Conservation (phyloP, 2,888 invertebrate genomes). For the Platycheirus rosarum region DNA sequence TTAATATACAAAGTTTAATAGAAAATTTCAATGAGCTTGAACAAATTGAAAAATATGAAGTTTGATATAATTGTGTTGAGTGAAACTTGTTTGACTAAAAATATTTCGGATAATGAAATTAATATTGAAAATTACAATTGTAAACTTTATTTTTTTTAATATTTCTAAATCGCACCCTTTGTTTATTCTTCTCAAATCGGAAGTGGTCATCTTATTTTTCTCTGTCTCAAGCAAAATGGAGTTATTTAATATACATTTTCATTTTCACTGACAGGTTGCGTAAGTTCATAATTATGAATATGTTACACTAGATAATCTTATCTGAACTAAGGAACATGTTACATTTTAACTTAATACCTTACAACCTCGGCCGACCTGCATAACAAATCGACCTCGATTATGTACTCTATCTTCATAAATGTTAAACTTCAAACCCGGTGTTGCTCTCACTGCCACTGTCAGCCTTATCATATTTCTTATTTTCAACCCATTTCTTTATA, state of each 20-base stretch:
- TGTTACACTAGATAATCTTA: neutral
- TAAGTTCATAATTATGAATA: neutral
- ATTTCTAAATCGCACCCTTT: no score
- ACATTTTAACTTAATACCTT: conserved; percentile 15
- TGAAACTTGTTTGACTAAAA: no score
- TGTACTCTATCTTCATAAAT: neutral
- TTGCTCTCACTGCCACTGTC: neutral
- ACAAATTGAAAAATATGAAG: no score
- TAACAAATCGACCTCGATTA: conserved; percentile 15
- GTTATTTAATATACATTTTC: neutral
- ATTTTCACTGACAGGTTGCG: conserved; percentile 2
- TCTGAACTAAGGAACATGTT: neutral
- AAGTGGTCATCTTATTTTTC: neutral
- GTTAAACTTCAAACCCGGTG: neutral
- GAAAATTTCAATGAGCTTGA: no score
- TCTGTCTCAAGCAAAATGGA: neutral
- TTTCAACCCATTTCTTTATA: conserved; percentile 7
- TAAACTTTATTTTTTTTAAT: no score
- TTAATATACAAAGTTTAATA: no score
- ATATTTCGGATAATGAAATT: no score
- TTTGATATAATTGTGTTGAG: no score
- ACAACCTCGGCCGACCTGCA: conserved; percentile 27
- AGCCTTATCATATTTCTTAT: neutral
- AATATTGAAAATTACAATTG: no score
- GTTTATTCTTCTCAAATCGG: no score